Base-by-base conservation (phyloP, 2,888 invertebrate genomes). In the Gortyna flavago region DNA sequence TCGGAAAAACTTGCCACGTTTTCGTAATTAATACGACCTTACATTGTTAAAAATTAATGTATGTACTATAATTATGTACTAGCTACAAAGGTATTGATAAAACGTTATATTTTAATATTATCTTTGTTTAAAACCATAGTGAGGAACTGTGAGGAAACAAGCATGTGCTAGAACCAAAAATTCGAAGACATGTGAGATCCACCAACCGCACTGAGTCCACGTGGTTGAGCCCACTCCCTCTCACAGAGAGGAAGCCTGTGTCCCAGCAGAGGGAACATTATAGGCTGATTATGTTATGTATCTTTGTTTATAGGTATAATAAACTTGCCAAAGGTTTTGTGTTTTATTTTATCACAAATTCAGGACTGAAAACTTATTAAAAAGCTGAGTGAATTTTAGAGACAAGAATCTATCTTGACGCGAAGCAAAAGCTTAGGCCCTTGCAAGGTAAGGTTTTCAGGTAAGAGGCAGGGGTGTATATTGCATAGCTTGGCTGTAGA, bases 311-410 rank as follows among this genome's bases (percentile, higher is more conserved):
- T 41, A 41, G 41, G 41, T 41, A 41, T 6, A 84, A 85, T 85
- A 85, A 85, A 85, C 11, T 18, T 38, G 29, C 62, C 13, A 41
- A 54, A 51, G 21, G 72, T 69, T 80, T 69, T 74, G 86, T 38
- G 80, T 85, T 85, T 85, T 75, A 85, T 86, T 85, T 74, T 61
- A 59, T 72, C 7, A 21, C 0, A 13, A 25, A 32, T 6, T 18
- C 1, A 32, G 16, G n/a, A 18, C 41, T 66, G 21, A n/a, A 7
- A 48, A 48, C 32, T 8, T 44, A 44, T 11, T n/a, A 21, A 29
- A 29, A 41, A 29, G 7, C 1, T 18, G 16, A 66, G 44, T 29
- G 29, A 13, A 44, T 44, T 32, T 21, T 21, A 32, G 1, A 62
- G 21, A 61, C 32, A 32, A 32, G 8, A 29, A 61, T 32, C 21